Conservation (phyloP, 2,888 invertebrate genomes). For the Parochlus steinenii region DNA sequence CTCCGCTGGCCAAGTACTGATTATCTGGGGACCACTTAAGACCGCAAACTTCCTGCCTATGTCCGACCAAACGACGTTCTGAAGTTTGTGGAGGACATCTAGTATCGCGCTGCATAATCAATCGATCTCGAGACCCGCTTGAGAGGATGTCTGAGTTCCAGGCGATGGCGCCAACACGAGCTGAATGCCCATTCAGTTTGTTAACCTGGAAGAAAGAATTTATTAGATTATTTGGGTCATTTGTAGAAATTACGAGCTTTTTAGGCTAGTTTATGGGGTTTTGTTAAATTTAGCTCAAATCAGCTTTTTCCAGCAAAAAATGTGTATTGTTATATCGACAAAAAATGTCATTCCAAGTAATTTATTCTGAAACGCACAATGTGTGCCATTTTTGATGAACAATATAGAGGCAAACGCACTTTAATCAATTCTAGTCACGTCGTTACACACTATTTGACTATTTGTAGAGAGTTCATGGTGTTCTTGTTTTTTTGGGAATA, state of each 20-base stretch:
- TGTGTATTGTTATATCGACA: not conserved
- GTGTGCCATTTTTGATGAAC: no score
- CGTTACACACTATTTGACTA: no score
- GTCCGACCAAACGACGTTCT: conserved; percentile 72
- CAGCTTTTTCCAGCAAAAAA: not conserved
- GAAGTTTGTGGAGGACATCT: conserved; percentile 63
- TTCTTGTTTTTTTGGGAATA: no score
- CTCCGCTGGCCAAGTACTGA: conserved; percentile 92
- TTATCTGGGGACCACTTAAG: conserved; percentile 98
- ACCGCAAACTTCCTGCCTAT: conserved; percentile 94
- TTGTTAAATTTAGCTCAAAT: not conserved
- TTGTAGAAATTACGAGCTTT: no score
- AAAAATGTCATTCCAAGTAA: not conserved
- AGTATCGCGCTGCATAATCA: conserved; percentile 88
- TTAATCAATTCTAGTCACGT: no score
- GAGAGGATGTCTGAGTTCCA: conserved; percentile 97
- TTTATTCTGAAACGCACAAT: no score
- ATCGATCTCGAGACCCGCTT: conserved; percentile 85
- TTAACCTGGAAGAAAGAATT: conserved; percentile 61
- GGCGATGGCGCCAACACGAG: conserved; percentile 82
- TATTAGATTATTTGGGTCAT: no score
- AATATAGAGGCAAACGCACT: no score
- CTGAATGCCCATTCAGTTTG: conserved; percentile 80
- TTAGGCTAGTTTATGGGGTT: conserved; percentile 1
- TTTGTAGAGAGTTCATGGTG: no score